Percentiles rank a stretch among this genome's conserved stretches.
These are phyloP conservation scores for Sesia apiformis DNA, from an alignment of 2,888 invertebrate species.

Conservation along the genomic window DNA sequence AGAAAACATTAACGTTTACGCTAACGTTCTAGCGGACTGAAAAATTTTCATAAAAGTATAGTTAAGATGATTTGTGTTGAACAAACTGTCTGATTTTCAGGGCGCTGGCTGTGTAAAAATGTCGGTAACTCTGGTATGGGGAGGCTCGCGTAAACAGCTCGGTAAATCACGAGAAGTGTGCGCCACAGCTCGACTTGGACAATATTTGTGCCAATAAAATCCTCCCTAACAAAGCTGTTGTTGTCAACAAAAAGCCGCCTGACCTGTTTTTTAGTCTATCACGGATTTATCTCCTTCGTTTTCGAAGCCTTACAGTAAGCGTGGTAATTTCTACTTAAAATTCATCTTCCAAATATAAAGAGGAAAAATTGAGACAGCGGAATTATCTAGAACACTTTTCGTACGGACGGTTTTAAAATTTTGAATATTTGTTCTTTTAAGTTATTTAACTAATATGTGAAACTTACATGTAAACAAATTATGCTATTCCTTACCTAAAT, in stretches of 20 bases:
- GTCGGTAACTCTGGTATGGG: conserved; percentile 47
- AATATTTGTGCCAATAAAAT: conserved; percentile 72
- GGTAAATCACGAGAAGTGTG: conserved; percentile 64
- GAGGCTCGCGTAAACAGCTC: conserved; percentile 64
- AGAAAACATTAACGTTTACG: conserved; percentile 5
- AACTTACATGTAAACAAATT: too few species aligned
- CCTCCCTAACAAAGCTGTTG: conserved; percentile 67
- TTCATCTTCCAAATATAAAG: too few species aligned
- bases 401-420: too few species aligned
- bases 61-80: conserved; percentile 51
- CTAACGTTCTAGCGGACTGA: conserved; percentile 1
- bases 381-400: too few species aligned
- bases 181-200: conserved; percentile 60
- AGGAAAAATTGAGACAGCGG: too few species aligned
- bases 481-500: too few species aligned
- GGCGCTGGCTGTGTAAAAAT: conserved; percentile 56
- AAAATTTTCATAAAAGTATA: conserved; percentile 45
- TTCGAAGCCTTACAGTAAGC: conserved; percentile 2
- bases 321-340: not conserved
- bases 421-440: too few species aligned
- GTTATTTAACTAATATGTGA: too few species aligned
- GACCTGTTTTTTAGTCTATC: conserved; percentile 58
- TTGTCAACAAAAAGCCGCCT: conserved; percentile 61
- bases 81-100: conserved; percentile 49
- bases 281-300: conserved; percentile 38